A percentile compares a stretch with the other conserved stretches of the same genome.
These are phyloP conservation scores for Parotia lawesii DNA, from an alignment of 2,113 vertebrate species.

Conservation along the genomic window DNA sequence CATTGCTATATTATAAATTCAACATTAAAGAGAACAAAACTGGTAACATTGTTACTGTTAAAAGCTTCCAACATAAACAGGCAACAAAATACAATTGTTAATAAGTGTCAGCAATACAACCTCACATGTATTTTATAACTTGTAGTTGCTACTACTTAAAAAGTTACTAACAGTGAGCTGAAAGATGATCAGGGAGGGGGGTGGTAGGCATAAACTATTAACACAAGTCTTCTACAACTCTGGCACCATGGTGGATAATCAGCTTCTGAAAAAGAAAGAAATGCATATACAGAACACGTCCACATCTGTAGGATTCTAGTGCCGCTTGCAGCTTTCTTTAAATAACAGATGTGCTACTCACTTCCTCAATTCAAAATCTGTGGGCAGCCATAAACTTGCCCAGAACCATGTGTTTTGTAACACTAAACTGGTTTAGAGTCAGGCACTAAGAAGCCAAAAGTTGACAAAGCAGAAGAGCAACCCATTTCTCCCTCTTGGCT, in stretches of 20 bases:
- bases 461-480: not conserved
- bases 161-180: not conserved
- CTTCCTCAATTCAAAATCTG: slow-evolving; percentile 3
- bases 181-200: not conserved
- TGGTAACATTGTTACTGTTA: not conserved
- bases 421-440: not conserved
- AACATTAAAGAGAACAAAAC: not conserved
- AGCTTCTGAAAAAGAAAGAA: not conserved
- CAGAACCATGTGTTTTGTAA: not conserved
- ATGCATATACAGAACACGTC: not conserved
- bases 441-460: not conserved
- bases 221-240: not conserved
- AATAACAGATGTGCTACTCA: not conserved
- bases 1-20: not conserved
- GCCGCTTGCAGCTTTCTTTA: not conserved
- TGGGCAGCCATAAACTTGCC: not conserved
- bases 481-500: not conserved
- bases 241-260: not conserved
- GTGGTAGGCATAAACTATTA: not conserved
- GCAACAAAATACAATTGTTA: not conserved
- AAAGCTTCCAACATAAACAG: not conserved
- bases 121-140: not conserved
- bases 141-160: not conserved
- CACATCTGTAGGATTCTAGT: not conserved
- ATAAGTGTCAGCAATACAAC: not conserved